A percentile compares a stretch with the other conserved stretches of the same genome.
These are phyloP conservation scores for Bombylius discolor DNA, from an alignment of 2,888 invertebrate species.

Conservation along the genomic window DNA sequence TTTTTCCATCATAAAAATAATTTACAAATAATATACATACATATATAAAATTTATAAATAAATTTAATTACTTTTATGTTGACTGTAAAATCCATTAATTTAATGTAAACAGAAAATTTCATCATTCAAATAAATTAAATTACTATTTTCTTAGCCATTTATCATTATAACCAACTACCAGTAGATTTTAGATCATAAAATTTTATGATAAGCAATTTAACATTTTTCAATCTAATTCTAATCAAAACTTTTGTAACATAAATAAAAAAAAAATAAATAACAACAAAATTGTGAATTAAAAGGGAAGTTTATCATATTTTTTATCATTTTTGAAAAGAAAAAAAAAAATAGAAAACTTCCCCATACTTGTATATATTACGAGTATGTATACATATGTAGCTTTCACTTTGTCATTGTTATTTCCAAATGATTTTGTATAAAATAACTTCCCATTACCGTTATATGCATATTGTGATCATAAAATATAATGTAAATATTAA, in stretches of 20 bases:
- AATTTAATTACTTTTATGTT: no score
- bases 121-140: no score
- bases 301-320: neutral
- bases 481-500: constrained; percentile 15
- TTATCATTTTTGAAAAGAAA: no score
- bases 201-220: constrained; percentile 13
- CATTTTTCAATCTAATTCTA: constrained; percentile 12
- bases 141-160: neutral
- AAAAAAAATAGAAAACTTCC: no score
- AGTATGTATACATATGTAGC: no score
- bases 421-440: neutral
- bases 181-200: constrained; percentile 9
- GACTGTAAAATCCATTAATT: no score
- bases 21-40: no score
- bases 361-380: no score
- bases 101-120: no score
- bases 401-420: no score
- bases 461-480: constrained; percentile 14
- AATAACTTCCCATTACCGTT: constrained; percentile 14
- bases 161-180: neutral
- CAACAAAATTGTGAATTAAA: neutral
- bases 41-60: no score
- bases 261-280: neutral
- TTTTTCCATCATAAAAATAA: no score
- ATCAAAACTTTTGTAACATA: constrained; percentile 9